Evolutionary conservation across 1,140 invertebrate genomes (phyloP).

Genomic region (Lepeophtheirus salmonis): DNA sequence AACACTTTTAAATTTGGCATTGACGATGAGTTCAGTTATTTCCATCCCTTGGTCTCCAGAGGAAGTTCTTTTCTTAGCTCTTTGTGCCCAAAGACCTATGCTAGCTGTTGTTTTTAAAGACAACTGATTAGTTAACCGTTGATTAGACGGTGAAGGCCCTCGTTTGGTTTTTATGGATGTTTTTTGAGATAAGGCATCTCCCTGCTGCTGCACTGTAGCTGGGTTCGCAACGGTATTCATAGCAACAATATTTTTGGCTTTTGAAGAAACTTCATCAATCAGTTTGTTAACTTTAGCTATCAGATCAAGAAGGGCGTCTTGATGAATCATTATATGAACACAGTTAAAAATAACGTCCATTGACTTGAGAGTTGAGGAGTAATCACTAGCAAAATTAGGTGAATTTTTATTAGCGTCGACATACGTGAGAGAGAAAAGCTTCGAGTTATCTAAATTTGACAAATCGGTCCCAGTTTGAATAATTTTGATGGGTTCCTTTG

Average conservation of each 20-base stretch:
- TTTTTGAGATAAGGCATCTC: neutral
- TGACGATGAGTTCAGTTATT: neutral
- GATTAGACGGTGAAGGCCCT: too few species aligned
- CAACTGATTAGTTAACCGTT: too few species aligned
- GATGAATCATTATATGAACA: neutral
- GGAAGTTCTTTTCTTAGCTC: too few species aligned
- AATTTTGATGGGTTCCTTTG: neutral
- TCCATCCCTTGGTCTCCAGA: too few species aligned
- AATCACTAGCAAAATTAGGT: neutral
- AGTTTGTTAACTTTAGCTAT: conserved; percentile 2
- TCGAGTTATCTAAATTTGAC: neutral
- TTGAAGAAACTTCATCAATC: neutral
- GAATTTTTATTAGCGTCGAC: conserved; percentile 5
- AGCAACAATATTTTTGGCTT: conserved; percentile 2
- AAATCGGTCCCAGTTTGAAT: neutral
- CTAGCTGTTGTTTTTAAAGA: too few species aligned
- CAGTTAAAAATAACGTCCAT: neutral
- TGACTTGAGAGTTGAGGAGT: neutral
- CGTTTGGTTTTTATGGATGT: too few species aligned
- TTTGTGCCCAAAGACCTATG: too few species aligned
- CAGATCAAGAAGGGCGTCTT: conserved; percentile 5
- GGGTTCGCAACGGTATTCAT: neutral
- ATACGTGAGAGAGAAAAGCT: neutral
- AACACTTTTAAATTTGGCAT: neutral
- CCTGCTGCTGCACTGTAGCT: too few species aligned